These are phyloP conservation scores for Enteromius treurensis DNA, from an alignment of 2,797 vertebrate species.

Conservation along the genomic window DNA sequence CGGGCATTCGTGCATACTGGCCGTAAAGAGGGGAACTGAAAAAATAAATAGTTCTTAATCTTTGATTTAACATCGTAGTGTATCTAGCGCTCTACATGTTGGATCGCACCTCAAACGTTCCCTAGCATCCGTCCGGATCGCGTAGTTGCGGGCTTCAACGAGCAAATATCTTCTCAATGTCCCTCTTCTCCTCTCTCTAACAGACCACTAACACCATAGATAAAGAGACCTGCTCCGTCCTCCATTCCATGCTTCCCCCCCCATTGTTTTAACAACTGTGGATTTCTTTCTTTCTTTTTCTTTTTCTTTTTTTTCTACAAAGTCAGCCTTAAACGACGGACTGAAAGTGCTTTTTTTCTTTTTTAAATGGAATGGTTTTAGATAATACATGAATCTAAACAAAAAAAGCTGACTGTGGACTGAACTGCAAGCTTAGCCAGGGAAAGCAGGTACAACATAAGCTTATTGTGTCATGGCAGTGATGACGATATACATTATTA, in stretches of 20 bases:
- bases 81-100: conserved; percentile 79
- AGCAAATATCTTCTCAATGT: conserved; percentile 44
- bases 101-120: conserved; percentile 61
- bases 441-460: conserved; percentile 61
- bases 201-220: conserved; percentile 71
- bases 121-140: conserved; percentile 30
- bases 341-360: conserved; percentile 86
- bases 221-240: conserved; percentile 77
- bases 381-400: conserved; percentile 72
- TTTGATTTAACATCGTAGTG: conserved; percentile 88
- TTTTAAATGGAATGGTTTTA: conserved; percentile 87
- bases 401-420: conserved; percentile 71
- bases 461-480: conserved; percentile 79
- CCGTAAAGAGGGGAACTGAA: conserved; percentile 74
- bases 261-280: conserved; percentile 70
- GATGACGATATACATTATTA: conserved; percentile 82
- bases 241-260: conserved; percentile 74
- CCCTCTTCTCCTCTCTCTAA: conserved; percentile 58
- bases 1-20: conserved; percentile 80
- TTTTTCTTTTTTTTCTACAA: conserved; percentile 62
- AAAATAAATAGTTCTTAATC: conserved; percentile 86
- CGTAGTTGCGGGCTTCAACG: conserved; percentile 27
- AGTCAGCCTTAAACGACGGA: conserved; percentile 82
- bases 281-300: conserved; percentile 54
- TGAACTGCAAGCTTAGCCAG: conserved; percentile 69